A percentile compares a stretch with the other conserved stretches of the same genome.
These are phyloP conservation scores for Acropora yongei DNA, from an alignment of 64 coral and sea anemone genomes.

Conservation along the genomic window DNA sequence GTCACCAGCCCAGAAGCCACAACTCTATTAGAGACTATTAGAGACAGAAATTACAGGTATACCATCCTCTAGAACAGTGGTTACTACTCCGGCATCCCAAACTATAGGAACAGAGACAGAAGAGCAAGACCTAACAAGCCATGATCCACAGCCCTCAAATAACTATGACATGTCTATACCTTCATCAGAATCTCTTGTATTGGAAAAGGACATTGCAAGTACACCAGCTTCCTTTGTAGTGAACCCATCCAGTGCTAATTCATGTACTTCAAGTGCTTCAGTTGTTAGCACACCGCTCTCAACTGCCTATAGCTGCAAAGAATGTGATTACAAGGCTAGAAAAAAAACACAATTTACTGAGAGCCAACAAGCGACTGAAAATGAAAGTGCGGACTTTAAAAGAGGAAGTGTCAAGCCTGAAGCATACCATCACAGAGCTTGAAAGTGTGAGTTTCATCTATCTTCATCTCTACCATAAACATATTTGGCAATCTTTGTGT, in stretches of 20 bases:
- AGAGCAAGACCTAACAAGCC: neutral
- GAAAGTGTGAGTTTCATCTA: neutral
- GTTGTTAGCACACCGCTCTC: slow-evolving; percentile 11
- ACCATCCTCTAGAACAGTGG: neutral
- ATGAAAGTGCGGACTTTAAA: neutral
- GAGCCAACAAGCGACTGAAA: neutral
- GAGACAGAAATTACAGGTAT: neutral
- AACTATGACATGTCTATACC: neutral
- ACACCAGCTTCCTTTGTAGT: neutral
- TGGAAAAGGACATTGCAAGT: neutral
- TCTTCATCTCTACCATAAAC: neutral
- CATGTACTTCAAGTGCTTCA: neutral
- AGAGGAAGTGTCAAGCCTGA: slow-evolving; percentile 14
- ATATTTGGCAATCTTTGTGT: neutral
- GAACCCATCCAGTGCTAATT: neutral
- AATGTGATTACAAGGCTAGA: neutral
- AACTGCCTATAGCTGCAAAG: neutral
- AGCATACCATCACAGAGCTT: neutral
- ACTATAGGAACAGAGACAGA: neutral
- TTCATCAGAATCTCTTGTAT: neutral
- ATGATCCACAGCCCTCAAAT: neutral
- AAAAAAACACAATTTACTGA: slow-evolving; percentile 15
- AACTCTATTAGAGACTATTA: neutral
- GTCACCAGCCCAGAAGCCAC: neutral
- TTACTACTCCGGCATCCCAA: neutral